Conservation (phyloP, 2,797 vertebrate species). For the Selene dorsalis region DNA sequence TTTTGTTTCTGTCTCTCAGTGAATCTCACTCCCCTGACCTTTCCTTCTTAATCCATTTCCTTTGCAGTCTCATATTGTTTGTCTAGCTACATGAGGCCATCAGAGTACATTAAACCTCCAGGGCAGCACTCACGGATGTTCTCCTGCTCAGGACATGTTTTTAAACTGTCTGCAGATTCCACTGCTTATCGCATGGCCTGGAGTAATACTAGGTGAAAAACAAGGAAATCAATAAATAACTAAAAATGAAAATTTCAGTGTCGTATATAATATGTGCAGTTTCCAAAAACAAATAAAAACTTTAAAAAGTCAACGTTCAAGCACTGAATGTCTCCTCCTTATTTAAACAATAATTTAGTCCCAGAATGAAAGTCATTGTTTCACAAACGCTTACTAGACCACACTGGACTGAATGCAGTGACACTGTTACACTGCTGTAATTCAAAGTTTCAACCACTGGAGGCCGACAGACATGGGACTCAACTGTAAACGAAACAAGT, state of each 20-base stretch:
- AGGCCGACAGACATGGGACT: slow-evolving; percentile 7
- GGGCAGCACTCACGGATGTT: neutral
- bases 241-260: neutral
- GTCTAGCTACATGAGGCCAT: neutral
- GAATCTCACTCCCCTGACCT: neutral
- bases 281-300: too few species aligned
- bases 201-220: neutral
- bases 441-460: slow-evolving; percentile 1
- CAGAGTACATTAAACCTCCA: neutral
- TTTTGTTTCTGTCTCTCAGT: neutral
- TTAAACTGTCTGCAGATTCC: neutral
- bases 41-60: neutral
- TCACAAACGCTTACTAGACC: neutral
- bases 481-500: neutral
- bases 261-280: neutral
- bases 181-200: neutral
- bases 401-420: neutral
- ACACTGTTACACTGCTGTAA: neutral
- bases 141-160: neutral
- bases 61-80: neutral
- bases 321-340: neutral
- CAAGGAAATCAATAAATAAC: neutral
- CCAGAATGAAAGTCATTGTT: neutral
- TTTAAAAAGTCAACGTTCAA: too few species aligned
- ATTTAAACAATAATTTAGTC: neutral